Base-by-base conservation (phyloP, 2,888 invertebrate genomes). In the Pseudococcus jackbeardsleyi region DNA sequence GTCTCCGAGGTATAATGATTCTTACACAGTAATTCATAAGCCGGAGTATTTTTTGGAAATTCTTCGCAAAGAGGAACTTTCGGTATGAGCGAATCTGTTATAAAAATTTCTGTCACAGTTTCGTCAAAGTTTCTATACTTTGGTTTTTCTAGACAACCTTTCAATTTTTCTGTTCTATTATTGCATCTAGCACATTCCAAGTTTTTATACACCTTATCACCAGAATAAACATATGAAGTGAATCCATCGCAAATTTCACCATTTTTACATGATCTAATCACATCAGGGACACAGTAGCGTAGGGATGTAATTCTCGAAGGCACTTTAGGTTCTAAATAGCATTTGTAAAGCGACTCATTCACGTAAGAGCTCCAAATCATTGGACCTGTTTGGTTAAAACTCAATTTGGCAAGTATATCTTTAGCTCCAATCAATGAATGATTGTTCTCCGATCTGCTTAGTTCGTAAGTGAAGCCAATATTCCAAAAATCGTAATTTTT, bases 131-230 rank as follows among this genome's bases (percentile, higher is more conserved):
- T 33, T 33, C 3, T 3, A 19, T 6, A 3, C 19, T 22, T 64
- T 50, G 50, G 5, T n/a, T n/a, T n/a, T 1, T 0, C 15, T 22
- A 11, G 2, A 8, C 84, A 84, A 19, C 50, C 84, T 4, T 48
- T 42, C 6, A 22, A 77, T 26, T 26, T 8, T 17, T 15, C 90
- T 12, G 46, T 11, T 12, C 91, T 90, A 68, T 91, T 90, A 90
- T 92, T 92, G 90, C 93, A 93, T 64, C 91, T 90, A 26, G 92
- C 92, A 90, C 93, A 93, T 89, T 93, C 92, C 0, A 91, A 91
- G 90, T 93, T 93, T 88, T 92, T 90, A 90, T 91, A 93, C 3
- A 91, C 91, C 22, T 90, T 90, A 19, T 90, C 90, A n/a, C 90
- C 90, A 87, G 91, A 90, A 90, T 92, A 92, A 17, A 92, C 91